Percentiles rank a stretch among this genome's conserved stretches.
phyloP scores from a whole-genome alignment of 2,888 invertebrate species.

The Nesidiocoris tenuis region DNA sequence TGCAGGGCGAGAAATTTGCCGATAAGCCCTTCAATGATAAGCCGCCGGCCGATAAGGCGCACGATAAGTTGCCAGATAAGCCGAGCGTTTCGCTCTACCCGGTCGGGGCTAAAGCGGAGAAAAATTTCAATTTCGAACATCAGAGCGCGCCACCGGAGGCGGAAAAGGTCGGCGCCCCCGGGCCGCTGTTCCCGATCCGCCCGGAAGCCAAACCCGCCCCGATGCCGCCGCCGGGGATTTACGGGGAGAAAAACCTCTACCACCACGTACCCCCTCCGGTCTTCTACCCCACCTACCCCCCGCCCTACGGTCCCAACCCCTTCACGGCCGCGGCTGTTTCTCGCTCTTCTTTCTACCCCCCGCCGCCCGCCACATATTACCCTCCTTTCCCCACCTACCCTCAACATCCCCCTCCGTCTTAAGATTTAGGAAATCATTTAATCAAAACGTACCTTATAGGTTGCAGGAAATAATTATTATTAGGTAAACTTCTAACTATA shows the following conservation, averaged over 20 bases:
- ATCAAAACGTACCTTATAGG: neutral
- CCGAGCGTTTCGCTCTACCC: neutral
- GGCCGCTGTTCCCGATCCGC: neutral
- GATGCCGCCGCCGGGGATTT: neutral
- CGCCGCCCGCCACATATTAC: constrained; percentile 26
- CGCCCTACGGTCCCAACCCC: constrained; percentile 47
- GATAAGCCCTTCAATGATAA: neutral
- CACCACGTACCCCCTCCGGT: neutral
- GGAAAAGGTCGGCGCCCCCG: constrained; percentile 1
- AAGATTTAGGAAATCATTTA: too few species aligned
- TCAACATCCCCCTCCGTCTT: constrained; percentile 27
- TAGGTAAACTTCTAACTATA: neutral
- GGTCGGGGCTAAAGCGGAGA: constrained; percentile 1
- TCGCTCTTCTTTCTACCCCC: constrained; percentile 39
- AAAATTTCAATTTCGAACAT: neutral
- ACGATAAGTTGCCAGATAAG: neutral
- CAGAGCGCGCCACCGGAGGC: neutral
- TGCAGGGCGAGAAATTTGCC: constrained; percentile 29
- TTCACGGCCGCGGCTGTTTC: constrained; percentile 50
- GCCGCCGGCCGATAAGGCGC: neutral
- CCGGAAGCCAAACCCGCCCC: constrained; percentile 4
- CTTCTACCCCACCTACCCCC: constrained; percentile 24
- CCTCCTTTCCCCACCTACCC: constrained; percentile 30
- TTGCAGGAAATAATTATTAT: neutral
- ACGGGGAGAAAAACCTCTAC: neutral